phyloP scores from a whole-genome alignment of 2,888 invertebrate species.

The Meandrusa payeni region DNA sequence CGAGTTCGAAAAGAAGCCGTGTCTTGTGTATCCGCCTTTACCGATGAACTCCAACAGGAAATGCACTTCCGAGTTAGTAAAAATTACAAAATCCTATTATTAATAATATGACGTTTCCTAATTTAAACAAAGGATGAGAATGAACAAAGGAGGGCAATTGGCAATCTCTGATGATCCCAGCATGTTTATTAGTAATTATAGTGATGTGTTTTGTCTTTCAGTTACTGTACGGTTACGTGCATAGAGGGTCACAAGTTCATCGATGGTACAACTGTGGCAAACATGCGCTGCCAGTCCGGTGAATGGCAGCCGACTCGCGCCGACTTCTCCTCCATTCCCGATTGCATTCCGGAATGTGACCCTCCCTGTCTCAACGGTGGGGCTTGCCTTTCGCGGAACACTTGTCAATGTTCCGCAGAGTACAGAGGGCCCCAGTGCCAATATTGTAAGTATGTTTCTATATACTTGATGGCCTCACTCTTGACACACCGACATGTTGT shows the following conservation, averaged over 20 bases:
- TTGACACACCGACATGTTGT: too few relatives aligned
- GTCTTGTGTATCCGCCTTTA: slow-evolving; percentile 83
- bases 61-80: slow-evolving; percentile 84
- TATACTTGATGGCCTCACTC: too few relatives aligned
- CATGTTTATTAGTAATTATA: too few relatives aligned
- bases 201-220: too few relatives aligned
- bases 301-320: slow-evolving; percentile 85
- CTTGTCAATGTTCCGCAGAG: slow-evolving; percentile 88
- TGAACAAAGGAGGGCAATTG: too few relatives aligned
- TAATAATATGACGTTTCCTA: too few relatives aligned
- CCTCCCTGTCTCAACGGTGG: slow-evolving; percentile 91
- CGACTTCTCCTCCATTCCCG: slow-evolving; percentile 83
- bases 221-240: slow-evolving; percentile 85
- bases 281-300: slow-evolving; percentile 85
- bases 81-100: too few relatives aligned
- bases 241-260: slow-evolving; percentile 84
- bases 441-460: slow-evolving; percentile 64
- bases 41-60: slow-evolving; percentile 83
- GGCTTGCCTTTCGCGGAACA: slow-evolving; percentile 87
- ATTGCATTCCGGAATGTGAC: slow-evolving; percentile 83
- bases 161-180: too few relatives aligned
- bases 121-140: too few relatives aligned
- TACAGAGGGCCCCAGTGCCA: slow-evolving; percentile 88
- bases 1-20: slow-evolving; percentile 87
- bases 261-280: slow-evolving; percentile 85